Evolutionary conservation across 2,113 vertebrate species (phyloP).

Genomic region (Rynchops niger): DNA sequence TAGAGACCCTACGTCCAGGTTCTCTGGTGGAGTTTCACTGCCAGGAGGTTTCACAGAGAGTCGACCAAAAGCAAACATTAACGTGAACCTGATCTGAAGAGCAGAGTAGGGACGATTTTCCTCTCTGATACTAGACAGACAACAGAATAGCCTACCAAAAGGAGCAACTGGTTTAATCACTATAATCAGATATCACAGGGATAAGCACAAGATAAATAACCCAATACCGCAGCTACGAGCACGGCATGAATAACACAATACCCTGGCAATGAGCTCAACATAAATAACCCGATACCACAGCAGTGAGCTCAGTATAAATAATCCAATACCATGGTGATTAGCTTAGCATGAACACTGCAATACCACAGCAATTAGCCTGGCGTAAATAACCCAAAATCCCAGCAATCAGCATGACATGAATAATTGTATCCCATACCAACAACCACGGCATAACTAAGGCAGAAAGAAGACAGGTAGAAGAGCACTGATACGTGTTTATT

Average conservation of each 20-base stretch:
- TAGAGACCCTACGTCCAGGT: not conserved
- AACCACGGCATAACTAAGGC: not conserved
- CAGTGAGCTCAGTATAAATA: constrained; percentile 61
- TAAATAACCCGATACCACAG: constrained; percentile 23
- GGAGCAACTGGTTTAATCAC: constrained; percentile 33
- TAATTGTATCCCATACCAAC: not conserved
- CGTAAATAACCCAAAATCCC: constrained; percentile 53
- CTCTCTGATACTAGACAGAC: not conserved
- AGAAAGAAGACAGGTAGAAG: not conserved
- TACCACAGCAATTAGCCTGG: constrained; percentile 59
- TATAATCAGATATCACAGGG: constrained; percentile 48
- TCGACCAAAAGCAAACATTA: not conserved
- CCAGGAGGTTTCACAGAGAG: not conserved
- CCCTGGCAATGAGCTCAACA: constrained; percentile 27
- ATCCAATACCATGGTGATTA: constrained; percentile 64
- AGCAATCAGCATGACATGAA: constrained; percentile 31
- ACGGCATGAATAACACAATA: constrained; percentile 32
- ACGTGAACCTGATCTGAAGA: not conserved
- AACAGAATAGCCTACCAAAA: not conserved
- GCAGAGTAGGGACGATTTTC: not conserved
- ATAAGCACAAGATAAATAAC: constrained; percentile 56
- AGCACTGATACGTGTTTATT: not conserved
- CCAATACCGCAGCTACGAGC: not conserved
- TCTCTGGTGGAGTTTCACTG: not conserved
- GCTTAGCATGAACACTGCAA: constrained; percentile 25